Evolutionary conservation across 2,888 invertebrate species (phyloP), one percentile per base, ranked within the genome.

Genomic region (Epiblema foenella): DNA sequence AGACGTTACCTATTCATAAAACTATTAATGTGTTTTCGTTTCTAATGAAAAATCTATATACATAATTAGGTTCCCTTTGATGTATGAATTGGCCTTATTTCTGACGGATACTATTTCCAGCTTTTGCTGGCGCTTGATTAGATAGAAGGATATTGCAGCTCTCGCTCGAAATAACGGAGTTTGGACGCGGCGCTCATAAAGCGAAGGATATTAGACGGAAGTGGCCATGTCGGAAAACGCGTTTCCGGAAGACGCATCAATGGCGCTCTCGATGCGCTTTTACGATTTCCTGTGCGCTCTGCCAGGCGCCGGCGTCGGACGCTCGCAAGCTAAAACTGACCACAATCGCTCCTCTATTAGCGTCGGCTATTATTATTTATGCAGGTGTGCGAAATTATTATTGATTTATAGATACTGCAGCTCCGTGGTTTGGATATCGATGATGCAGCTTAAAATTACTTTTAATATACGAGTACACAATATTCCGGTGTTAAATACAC

Each of bases 211-310:
- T 79, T 79, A 87, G 85, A 81, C 88, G 91, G 90, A 90, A 83
- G 88, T 81, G 81, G 78, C 79, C 81, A 77, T 80, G 84, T 86
- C 89, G 89, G 89, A 89, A 89, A 88, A 81, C 87, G 82, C 83
- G 78, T 80, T 82, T 83, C 89, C 90, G 91, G 91, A 92, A 90
- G 92, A 90, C 87, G 89, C 84, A 83, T 79, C 79, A 78, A 75
- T 81, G 82, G 78, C 83, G 86, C 85, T 90, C 88, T 88, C 88
- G 87, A 89, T 90, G 90, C 85, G 89, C 89, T 88, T 91, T 93
- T 91, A 93, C 87, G 89, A 90, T 89, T 92, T 93, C 93, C 93
- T 89, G 90, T 84, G 83, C 83, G 87, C 67, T 56, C 15, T 37
- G 60, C 81, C 82, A 77, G 78, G 77, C 78, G 74, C 69, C 71